Evolutionary conservation across 2,888 invertebrate species (phyloP).

Genomic region (Aphodius granarius): DNA sequence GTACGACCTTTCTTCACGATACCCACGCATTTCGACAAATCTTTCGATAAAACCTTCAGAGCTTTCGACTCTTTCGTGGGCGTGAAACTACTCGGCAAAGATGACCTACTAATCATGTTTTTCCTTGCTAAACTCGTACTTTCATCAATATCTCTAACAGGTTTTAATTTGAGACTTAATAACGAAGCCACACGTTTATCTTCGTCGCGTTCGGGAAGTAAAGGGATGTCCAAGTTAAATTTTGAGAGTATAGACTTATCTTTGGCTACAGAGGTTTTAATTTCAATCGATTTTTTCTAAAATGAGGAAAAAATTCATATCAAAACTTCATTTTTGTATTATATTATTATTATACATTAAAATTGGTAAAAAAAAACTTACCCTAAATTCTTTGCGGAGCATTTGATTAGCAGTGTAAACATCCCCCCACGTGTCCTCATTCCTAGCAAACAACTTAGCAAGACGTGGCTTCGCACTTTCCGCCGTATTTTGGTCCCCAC

Average conservation of each 20-base stretch:
- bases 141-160: constrained; percentile 64
- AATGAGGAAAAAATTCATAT: constrained; percentile 39
- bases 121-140: constrained; percentile 48
- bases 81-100: constrained; percentile 46
- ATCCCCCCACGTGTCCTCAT: constrained; percentile 86
- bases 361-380: too few relatives aligned
- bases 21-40: constrained; percentile 20
- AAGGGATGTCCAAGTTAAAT: constrained; percentile 73
- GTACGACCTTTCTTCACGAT: constrained; percentile 16
- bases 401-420: constrained; percentile 89
- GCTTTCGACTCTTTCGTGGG: constrained; percentile 47
- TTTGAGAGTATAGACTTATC: constrained; percentile 74
- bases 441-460: constrained; percentile 73
- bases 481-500: constrained; percentile 73
- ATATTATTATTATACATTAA: too few relatives aligned
- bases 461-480: constrained; percentile 73
- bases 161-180: constrained; percentile 68
- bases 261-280: constrained; percentile 66
- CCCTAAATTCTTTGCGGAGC: constrained; percentile 83
- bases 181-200: constrained; percentile 80
- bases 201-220: constrained; percentile 79
- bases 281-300: constrained; percentile 73
- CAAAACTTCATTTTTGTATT: background rate
- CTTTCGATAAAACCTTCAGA: constrained; percentile 41
- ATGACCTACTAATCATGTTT: constrained; percentile 46